A percentile compares a stretch with the other conserved stretches of the same genome.
Conservation (phyloP, 2,797 vertebrate genomes). For the Alauda arvensis region DNA sequence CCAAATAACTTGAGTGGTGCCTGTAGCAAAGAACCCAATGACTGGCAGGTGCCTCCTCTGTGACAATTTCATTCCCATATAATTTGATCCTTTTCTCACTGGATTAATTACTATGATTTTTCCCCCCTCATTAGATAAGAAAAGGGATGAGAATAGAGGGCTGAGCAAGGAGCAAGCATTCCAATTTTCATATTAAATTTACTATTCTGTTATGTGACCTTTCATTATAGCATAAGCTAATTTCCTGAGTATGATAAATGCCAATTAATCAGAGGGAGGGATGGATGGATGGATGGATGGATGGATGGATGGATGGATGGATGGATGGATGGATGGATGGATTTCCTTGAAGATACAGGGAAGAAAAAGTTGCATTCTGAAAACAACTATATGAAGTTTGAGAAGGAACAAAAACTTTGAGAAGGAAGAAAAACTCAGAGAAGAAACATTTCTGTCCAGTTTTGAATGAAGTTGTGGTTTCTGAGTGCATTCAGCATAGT, state of each 20-base stretch:
- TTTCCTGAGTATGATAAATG: background rate
- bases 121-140: background rate
- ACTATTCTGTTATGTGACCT: background rate
- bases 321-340: background rate
- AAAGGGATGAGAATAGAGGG: background rate
- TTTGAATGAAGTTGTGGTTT: background rate
- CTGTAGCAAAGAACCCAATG: background rate
- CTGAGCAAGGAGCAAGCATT: background rate
- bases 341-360: background rate
- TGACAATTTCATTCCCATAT: background rate
- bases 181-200: background rate
- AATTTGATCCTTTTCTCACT: background rate
- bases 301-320: background rate
- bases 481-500: background rate
- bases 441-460: background rate
- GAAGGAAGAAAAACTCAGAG: background rate
- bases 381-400: background rate
- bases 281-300: background rate
- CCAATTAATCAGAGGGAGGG: background rate
- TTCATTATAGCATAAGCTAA: background rate
- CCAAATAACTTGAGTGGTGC: background rate
- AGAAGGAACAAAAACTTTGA: background rate
- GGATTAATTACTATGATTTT: background rate
- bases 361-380: background rate
- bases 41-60: background rate